phyloP scores from a whole-genome alignment of 2,888 invertebrate genomes.

The Andrena dorsata region DNA sequence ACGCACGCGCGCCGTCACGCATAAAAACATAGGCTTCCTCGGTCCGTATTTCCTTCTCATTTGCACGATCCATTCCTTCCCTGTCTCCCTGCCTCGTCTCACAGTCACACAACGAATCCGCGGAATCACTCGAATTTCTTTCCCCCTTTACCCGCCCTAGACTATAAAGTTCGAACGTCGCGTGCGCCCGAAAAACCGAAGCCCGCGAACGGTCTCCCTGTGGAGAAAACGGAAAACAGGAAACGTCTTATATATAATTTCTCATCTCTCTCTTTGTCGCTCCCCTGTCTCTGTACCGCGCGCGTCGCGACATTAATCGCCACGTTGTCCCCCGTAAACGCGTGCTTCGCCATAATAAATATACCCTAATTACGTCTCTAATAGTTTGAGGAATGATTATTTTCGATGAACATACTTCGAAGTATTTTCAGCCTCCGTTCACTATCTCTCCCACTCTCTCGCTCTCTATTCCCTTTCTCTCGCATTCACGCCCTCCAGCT shows the following conservation, averaged over 20 bases:
- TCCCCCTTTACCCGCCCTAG: constrained; percentile 49
- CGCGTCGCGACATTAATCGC: constrained; percentile 46
- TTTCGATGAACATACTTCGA: constrained; percentile 72
- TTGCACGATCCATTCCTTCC: constrained; percentile 22
- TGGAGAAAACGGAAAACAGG: constrained; percentile 52
- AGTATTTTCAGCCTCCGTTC: constrained; percentile 44
- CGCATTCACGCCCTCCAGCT: constrained; percentile 34
- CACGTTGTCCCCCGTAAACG: constrained; percentile 64
- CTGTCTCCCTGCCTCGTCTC: constrained; percentile 11
- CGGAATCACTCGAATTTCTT: constrained; percentile 36
- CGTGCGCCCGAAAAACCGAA: constrained; percentile 47
- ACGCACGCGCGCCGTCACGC: constrained; percentile 76
- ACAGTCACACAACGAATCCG: constrained; percentile 19
- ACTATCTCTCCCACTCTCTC: constrained; percentile 57
- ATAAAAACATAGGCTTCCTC: constrained; percentile 66
- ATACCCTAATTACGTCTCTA: constrained; percentile 78
- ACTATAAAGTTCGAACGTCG: constrained; percentile 45
- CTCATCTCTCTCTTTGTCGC: constrained; percentile 21
- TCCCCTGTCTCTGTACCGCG: constrained; percentile 41
- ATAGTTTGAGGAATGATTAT: constrained; percentile 80
- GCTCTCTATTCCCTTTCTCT: constrained; percentile 43
- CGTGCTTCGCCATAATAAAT: constrained; percentile 70
- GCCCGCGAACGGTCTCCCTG: constrained; percentile 54
- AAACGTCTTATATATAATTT: constrained; percentile 45
- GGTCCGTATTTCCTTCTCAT: constrained; percentile 26